Evolutionary conservation across 1,140 invertebrate species (phyloP).

Genomic region (Drosophila lacertosa): DNA sequence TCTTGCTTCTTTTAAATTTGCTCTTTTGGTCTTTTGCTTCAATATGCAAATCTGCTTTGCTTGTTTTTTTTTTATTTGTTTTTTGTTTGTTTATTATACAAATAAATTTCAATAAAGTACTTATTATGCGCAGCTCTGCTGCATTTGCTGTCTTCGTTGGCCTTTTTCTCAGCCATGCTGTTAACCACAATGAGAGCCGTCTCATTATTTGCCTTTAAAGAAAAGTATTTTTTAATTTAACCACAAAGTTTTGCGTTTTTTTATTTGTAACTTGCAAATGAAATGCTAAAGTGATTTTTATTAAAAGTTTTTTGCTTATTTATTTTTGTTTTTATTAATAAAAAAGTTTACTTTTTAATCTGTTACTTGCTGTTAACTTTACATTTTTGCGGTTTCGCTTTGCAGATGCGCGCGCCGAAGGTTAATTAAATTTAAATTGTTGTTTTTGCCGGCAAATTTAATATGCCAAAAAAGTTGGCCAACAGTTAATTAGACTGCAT

Average conservation of each 20-base stretch:
- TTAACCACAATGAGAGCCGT: constrained; percentile 43
- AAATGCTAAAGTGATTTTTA: constrained; percentile 80
- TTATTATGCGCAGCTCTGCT: constrained; percentile 51
- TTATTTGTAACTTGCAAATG: constrained; percentile 47
- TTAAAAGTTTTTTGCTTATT: constrained; percentile 48
- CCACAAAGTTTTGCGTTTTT: constrained; percentile 71
- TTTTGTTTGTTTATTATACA: constrained; percentile 39
- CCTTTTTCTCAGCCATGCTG: constrained; percentile 4
- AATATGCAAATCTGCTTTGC: constrained; percentile 67
- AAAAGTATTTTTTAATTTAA: constrained; percentile 74
- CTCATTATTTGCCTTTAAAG: constrained; percentile 63
- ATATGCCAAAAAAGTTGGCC: constrained; percentile 44
- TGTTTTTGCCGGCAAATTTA: constrained; percentile 31
- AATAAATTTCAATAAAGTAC: constrained; percentile 74
- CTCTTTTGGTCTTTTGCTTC: constrained; percentile 10
- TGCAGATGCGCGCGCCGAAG: constrained; percentile 25
- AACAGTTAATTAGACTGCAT: constrained; percentile 54
- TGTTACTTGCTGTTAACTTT: constrained; percentile 57
- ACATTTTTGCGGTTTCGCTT: constrained; percentile 51
- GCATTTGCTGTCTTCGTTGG: constrained; percentile 58
- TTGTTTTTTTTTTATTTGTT: constrained; percentile 14
- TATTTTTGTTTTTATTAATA: constrained; percentile 6
- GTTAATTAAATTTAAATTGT: constrained; percentile 74
- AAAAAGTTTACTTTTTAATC: constrained; percentile 76
- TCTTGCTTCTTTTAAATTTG: constrained; percentile 30